Evolutionary conservation across 2,113 vertebrate species (phyloP), one percentile per base, ranked within the genome.

Genomic region (Misgurnus mizolepis): DNA sequence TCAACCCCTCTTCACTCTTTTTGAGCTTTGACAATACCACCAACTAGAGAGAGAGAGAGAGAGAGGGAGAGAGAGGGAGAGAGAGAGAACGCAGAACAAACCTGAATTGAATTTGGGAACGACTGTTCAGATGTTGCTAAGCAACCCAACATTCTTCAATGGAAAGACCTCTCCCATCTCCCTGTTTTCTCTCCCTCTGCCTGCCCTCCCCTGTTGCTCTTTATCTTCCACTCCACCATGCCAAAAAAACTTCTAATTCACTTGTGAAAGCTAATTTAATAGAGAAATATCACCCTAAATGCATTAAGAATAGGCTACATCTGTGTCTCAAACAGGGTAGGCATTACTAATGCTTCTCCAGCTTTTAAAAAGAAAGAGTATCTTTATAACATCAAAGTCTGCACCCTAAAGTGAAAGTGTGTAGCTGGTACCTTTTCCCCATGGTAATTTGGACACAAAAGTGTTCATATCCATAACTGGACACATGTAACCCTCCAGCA

Each of bases 101-200:
- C 43, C 84, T 81, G 83, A 82, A 88, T 84, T 86, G 76, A 87
- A 87, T 86, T 84, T 81, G 45, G 82, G 50, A 81, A 85, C 45
- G 78, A 84, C 75, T 82, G 79, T 80, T 85, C 82, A 83, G 56
- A 69, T 78, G 88, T 89, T 86, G 88, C 88, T 86, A 83, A 82
- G 88, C 82, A 89, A 89, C 88, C 47, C 40, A 82, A 83, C 78
- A 82, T 86, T 82, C 80, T 73, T 85, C 67, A 77, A 64, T 86
- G 75, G 49, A 84, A 72, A 81, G 61, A 76, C 75, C 49, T 62
- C 67, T 62, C 15, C 62, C 67, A 7, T 45, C n/a, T 74, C 76
- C 67, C 49, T 18, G 22, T 55, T 27, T 14, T 74, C 70, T 67
- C 18, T 53, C 61, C 65, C 39, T 75, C 68, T 68, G 47, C 50